Evolutionary conservation across 2,888 invertebrate genomes (phyloP).

Genomic region (Icerya purchasi): DNA sequence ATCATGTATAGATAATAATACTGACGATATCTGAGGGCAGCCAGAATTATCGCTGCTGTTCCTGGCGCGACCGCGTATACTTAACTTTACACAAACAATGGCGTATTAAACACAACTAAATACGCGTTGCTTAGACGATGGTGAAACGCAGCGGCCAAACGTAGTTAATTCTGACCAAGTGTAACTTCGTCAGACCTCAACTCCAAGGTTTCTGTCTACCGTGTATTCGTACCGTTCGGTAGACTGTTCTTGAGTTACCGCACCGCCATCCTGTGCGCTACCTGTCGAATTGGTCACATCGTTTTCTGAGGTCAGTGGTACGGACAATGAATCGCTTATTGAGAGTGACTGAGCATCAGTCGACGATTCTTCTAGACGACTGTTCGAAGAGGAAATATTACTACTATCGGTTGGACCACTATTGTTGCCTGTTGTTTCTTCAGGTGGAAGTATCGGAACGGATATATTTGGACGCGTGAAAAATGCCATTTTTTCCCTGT

Average conservation of each 20-base stretch:
- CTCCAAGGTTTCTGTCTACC: constrained; percentile 61
- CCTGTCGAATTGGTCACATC: not conserved
- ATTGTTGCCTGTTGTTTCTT: constrained; percentile 21
- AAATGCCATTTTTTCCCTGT: constrained; percentile 90
- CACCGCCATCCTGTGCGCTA: constrained; percentile 25
- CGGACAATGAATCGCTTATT: too few species aligned
- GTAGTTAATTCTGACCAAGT: too few species aligned
- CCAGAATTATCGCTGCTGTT: too few species aligned
- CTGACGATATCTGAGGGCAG: too few species aligned
- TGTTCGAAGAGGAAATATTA: not conserved
- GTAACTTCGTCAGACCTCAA: constrained; percentile 44
- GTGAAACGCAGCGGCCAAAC: too few species aligned
- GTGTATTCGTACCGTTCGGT: constrained; percentile 34
- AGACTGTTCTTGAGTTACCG: constrained; percentile 52
- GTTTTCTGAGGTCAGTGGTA: not conserved
- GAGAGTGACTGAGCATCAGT: too few species aligned
- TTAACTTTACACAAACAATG: too few species aligned
- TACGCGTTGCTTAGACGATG: too few species aligned
- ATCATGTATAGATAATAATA: too few species aligned
- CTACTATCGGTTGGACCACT: constrained; percentile 14
- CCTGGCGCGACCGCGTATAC: too few species aligned
- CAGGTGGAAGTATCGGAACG: constrained; percentile 50
- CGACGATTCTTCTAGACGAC: too few species aligned
- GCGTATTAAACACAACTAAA: too few species aligned
- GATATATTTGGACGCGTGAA: constrained; percentile 62